Conservation (phyloP, 2,113 vertebrate species). For the Passer montanus region DNA sequence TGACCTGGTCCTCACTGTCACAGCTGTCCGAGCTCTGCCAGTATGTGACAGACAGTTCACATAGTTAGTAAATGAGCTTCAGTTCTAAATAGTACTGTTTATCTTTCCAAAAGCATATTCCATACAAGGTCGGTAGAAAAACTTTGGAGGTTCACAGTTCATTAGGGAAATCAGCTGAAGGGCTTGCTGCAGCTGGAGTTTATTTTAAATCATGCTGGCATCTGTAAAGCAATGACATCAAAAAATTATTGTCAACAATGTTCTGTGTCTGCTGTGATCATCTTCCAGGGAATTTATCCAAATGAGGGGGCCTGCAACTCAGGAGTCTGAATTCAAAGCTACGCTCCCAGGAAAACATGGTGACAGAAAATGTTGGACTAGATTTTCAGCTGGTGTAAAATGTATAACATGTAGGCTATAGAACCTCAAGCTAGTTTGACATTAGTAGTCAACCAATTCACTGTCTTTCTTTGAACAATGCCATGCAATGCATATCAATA, state of each 20-base stretch:
- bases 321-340: background rate
- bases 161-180: slow-evolving; percentile 72
- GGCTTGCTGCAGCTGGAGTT: slow-evolving; percentile 55
- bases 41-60: slow-evolving; percentile 44
- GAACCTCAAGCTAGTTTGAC: background rate
- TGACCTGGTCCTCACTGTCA: background rate
- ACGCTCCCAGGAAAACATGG: background rate
- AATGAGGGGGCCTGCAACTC: background rate
- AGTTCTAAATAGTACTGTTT: slow-evolving; percentile 25
- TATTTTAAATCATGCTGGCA: slow-evolving; percentile 67
- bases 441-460: background rate
- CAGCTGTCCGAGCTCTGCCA: slow-evolving; percentile 27
- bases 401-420: background rate
- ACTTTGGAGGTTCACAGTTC: slow-evolving; percentile 69
- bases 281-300: slow-evolving; percentile 38
- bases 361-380: background rate
- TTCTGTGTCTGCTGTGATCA: slow-evolving; percentile 22
- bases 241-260: slow-evolving; percentile 54
- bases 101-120: slow-evolving; percentile 41
- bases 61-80: slow-evolving; percentile 49
- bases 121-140: slow-evolving; percentile 65
- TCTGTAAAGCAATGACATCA: slow-evolving; percentile 5
- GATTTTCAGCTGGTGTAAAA: background rate
- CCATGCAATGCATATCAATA: background rate
- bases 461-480: background rate